Evolutionary conservation across 2,888 invertebrate genomes (phyloP), one percentile per base, ranked within the genome.

Genomic region (Drosophila austrosaltans): DNA sequence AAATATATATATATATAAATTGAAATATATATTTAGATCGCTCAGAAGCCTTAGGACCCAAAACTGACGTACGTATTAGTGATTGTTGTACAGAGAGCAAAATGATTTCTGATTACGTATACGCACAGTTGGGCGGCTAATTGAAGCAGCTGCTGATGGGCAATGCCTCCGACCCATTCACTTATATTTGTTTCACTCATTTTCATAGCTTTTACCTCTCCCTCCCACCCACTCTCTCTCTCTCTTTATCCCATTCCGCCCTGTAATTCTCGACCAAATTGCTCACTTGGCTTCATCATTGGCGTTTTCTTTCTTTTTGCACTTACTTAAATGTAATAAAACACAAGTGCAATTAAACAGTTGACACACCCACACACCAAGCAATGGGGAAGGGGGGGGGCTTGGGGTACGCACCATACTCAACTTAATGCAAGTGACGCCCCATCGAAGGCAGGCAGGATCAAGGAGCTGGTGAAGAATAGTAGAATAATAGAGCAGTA

Each of bases 271-370:
- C 58, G 48, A 63, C 69, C 72, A 67, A 57, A 89, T 78, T 74
- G 82, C 76, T 78, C 78, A 25, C 10, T 25, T 48, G 48, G 48
- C 48, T 48, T 80, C 72, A 70, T 20, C 63, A 20, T 44, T 32
- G 28, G 7, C 16, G 16, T 44, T 48, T 48, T 61, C 22, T 10
- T 30, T 16, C 48, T 32, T 30, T 67, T 76, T 63, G 48, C 58
- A 79, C 63, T 79, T 62, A 79, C 73, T 89, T 73, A 75, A 81
- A 77, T 82, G 65, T 79, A 75, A 82, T 82, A 88, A 80, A 89
- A 79, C 72, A 74, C 65, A 78, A 80, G 72, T 76, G 89, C 81
- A 89, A 80, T 89, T 85, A 78, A 88, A 72, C 81, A 86, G 87
- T 87, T 77, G 87, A 69, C 74, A 74, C 68, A 75, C 65, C 66